Percentiles rank a stretch among this genome's conserved stretches.
phyloP scores from a whole-genome alignment of 2,113 vertebrate species.

The Craseonycteris thonglongyai region DNA sequence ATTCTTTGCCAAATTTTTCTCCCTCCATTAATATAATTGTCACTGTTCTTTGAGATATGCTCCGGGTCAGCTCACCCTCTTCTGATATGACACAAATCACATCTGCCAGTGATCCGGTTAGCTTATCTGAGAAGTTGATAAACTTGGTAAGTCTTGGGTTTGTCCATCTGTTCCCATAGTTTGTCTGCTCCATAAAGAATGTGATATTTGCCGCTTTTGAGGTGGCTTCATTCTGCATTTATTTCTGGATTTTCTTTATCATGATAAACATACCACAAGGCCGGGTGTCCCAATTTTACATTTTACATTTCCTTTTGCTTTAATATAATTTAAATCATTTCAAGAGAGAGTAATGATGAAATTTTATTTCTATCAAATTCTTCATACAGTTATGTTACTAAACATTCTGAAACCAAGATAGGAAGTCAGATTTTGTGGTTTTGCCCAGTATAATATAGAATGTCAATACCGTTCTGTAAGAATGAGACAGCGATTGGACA shows the following conservation, averaged over 20 bases:
- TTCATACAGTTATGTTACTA: background rate
- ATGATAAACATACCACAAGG: background rate
- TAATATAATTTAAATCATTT: conserved; percentile 19
- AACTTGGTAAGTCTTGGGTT: background rate
- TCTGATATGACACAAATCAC: background rate
- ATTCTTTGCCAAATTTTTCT: background rate
- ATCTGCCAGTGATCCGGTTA: background rate
- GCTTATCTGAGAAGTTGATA: conserved; percentile 36
- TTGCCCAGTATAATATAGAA: background rate
- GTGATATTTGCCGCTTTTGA: background rate
- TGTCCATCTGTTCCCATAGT: conserved; percentile 16
- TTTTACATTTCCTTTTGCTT: conserved; percentile 9
- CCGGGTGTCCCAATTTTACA: background rate
- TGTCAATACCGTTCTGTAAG: background rate
- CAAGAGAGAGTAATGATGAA: background rate
- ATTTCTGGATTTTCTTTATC: background rate
- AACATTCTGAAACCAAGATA: background rate
- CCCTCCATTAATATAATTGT: background rate
- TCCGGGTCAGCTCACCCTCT: background rate
- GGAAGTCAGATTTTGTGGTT: background rate
- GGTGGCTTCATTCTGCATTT: background rate
- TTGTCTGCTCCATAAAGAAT: conserved; percentile 13
- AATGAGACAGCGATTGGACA: background rate
- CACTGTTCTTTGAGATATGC: background rate
- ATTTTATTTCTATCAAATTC: background rate